These are phyloP conservation scores for Picathartes gymnocephalus DNA, from an alignment of 2,113 vertebrate species.

Conservation along the genomic window DNA sequence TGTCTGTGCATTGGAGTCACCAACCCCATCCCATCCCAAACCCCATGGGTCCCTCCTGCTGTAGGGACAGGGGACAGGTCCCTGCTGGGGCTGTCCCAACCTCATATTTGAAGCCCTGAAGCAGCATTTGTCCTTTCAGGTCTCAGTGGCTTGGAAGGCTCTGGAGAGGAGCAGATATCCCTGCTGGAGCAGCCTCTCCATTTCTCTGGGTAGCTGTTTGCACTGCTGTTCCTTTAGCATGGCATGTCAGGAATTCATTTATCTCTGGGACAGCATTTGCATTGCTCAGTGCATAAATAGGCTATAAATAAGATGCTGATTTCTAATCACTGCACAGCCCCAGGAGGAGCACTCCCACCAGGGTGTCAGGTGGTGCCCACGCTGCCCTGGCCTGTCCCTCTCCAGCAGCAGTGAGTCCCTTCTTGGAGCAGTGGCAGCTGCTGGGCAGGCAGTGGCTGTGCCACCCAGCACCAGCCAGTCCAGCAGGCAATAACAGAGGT, in stretches of 20 bases:
- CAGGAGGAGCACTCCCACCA: not conserved
- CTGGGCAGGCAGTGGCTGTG: not conserved
- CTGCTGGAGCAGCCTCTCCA: not conserved
- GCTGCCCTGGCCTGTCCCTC: not conserved
- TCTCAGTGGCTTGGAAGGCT: not conserved
- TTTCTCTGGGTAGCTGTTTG: not conserved
- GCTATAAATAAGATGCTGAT: constrained; percentile 19
- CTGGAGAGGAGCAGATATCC: not conserved
- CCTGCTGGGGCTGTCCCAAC: not conserved
- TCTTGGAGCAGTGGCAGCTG: not conserved
- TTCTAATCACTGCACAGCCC: not conserved
- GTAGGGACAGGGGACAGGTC: not conserved
- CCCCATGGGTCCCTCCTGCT: not conserved
- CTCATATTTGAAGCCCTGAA: not conserved
- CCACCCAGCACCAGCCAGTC: not conserved
- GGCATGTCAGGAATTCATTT: not conserved
- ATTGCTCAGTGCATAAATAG: not conserved
- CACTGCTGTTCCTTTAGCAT: not conserved
- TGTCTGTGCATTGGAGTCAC: not conserved
- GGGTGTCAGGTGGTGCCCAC: not conserved
- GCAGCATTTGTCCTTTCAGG: not conserved
- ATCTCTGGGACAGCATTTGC: not conserved
- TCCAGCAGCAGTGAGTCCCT: not conserved
- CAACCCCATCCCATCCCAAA: not conserved
- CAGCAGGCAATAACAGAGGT: not conserved